A percentile compares a stretch with the other conserved stretches of the same genome.
These are phyloP conservation scores for Pterocles burchelli DNA, from an alignment of 2,113 vertebrate species.

Conservation along the genomic window DNA sequence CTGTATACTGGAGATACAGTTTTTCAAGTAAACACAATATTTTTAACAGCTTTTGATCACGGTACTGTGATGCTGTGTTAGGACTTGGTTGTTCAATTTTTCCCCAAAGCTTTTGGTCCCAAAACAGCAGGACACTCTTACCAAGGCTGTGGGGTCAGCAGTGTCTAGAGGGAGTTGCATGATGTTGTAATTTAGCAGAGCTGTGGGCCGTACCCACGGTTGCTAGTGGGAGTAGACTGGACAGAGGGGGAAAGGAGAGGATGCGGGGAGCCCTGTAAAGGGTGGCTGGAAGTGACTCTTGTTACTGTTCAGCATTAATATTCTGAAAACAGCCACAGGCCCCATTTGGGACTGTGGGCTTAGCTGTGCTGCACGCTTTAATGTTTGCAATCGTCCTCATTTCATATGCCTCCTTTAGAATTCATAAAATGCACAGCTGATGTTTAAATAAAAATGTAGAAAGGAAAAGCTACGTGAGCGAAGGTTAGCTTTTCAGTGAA, in stretches of 20 bases:
- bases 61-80: neutral
- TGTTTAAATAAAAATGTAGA: neutral
- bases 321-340: neutral
- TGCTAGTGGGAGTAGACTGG: neutral
- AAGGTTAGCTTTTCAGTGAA: neutral
- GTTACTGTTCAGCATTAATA: neutral
- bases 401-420: neutral
- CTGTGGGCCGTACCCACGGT: neutral
- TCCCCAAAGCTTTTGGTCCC: neutral
- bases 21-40: neutral
- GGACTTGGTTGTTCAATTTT: neutral
- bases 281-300: neutral
- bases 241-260: neutral
- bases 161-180: neutral
- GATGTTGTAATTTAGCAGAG: neutral
- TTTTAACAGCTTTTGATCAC: neutral
- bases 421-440: neutral
- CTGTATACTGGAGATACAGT: no score
- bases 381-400: neutral
- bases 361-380: neutral
- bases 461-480: neutral
- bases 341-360: neutral
- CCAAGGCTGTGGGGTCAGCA: fast-evolving
- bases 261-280: neutral
- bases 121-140: neutral